A percentile compares a stretch with the other conserved stretches of the same genome.
Evolutionary conservation across 2,888 invertebrate genomes (phyloP).

Genomic region (Thyatira batis): DNA sequence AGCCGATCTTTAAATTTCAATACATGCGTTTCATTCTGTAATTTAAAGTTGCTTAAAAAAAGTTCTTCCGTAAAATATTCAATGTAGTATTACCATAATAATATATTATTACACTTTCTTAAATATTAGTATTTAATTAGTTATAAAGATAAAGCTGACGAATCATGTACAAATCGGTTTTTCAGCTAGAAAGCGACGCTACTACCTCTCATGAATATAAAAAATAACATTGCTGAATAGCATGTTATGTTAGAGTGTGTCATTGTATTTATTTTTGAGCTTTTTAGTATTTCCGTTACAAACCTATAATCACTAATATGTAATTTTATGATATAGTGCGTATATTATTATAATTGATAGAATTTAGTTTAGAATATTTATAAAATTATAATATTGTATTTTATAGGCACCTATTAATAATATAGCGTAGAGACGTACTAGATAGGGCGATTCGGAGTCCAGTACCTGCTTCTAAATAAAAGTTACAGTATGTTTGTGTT

Average conservation of each 20-base stretch:
- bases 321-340: background rate
- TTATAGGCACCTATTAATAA: background rate
- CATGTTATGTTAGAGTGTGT: background rate
- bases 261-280: background rate
- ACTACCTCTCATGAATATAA: background rate
- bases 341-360: background rate
- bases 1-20: too few relatives aligned
- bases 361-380: background rate
- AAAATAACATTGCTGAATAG: background rate
- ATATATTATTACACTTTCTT: background rate
- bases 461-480: conserved; percentile 28
- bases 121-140: background rate
- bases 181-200: background rate
- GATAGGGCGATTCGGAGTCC: conserved; percentile 27
- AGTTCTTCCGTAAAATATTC: too few relatives aligned
- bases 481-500: background rate
- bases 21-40: too few relatives aligned
- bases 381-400: background rate
- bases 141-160: background rate
- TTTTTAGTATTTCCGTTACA: background rate
- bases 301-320: background rate
- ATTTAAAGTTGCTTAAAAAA: too few relatives aligned
- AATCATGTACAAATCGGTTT: background rate
- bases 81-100: background rate
- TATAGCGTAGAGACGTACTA: background rate